Evolutionary conservation across 1,140 invertebrate genomes (phyloP), one percentile per base, ranked within the genome.

Genomic region (Paramacrobiotus metropolitanus): DNA sequence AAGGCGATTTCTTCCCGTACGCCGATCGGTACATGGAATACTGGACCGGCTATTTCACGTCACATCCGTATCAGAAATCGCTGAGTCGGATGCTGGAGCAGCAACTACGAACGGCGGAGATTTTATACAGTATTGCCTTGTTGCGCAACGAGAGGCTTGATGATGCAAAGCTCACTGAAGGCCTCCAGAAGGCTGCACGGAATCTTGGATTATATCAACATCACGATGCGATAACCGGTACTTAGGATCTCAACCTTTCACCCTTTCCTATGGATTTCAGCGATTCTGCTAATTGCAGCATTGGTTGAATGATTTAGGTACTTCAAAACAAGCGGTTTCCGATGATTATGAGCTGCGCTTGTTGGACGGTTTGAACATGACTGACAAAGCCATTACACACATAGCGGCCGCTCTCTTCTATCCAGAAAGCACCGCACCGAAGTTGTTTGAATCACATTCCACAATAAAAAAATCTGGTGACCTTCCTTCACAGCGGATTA

Each of bases 1-100:
- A 82, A 67, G 92, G 92, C 0, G 92, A 96, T 68, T 97, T 97
- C 72, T 95, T 93, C 69, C 90, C 93, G 0, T 97, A 95, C 73
- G 87, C 86, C 0, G 92, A 96, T 68, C 88, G 91, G 59, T 90
- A 93, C 68, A 83, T 83, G 59, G 88, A 92, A 71, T 95, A 95
- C 70, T 97, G 91, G 92, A 92, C 86, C 31, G 92, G 91, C 0
- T 95, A 92, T 73, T 97, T 82, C 68, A 91, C 87, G 0, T 95
- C 90, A 0, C 73, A 92, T 30, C 91, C 92, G 0, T 93, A 87
- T 68, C 83, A 86, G 73, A 97, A 97, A 72, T 80, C 85, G 1
- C 72, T 94, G 18, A 83, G 85, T 63, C 74, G 90, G 0, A 85
- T 94, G 70, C 73, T 94, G 15, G 87, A 94, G 73, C 79, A 83